Evolutionary conservation across 2,113 vertebrate species (phyloP).

Genomic region (Diadophis punctatus): DNA sequence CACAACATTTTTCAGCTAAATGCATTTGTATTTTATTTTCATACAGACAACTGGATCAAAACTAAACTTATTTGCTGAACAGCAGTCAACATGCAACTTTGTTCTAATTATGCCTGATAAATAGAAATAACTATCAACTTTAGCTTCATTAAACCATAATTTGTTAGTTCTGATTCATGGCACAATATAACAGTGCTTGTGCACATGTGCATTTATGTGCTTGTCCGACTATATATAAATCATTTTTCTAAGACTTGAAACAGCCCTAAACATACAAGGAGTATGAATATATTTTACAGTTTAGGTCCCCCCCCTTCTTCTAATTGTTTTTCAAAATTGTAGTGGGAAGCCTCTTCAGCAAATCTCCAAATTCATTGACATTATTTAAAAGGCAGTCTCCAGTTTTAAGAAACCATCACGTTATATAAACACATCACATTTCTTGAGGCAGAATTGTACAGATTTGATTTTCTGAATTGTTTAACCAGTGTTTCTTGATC

Average conservation of each 20-base stretch:
- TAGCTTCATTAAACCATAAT: background rate
- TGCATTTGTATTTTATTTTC: background rate
- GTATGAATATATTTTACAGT: background rate
- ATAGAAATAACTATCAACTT: background rate
- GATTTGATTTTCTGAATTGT: background rate
- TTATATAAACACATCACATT: background rate
- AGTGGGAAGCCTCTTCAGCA: background rate
- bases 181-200: background rate
- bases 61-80: background rate
- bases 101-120: background rate
- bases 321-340: background rate
- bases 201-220: background rate
- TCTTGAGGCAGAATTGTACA: background rate
- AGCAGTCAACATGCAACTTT: background rate
- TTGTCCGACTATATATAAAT: background rate
- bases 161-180: background rate
- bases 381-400: background rate
- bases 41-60: background rate
- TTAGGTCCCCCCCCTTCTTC: background rate
- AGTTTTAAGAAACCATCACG: background rate
- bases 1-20: background rate
- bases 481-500: background rate
- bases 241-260: background rate
- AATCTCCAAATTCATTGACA: background rate
- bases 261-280: background rate